Evolutionary conservation across 2,888 invertebrate species (phyloP).

Genomic region (Carterocephalus palaemon): DNA sequence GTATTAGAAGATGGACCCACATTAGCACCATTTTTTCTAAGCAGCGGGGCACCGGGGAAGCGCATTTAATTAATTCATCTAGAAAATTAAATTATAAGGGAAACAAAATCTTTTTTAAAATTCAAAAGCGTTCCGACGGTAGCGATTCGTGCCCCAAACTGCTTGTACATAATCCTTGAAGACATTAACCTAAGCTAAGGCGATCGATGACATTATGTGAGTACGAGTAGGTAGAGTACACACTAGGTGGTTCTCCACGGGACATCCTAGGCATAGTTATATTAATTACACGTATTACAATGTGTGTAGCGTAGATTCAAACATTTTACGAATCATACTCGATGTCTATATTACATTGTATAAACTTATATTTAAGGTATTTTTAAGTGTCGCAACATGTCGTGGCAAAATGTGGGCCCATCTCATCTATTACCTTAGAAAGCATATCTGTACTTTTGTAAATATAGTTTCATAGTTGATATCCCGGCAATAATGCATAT

Average conservation of each 20-base stretch:
- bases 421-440: conserved; percentile 27
- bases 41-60: no score
- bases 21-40: conserved; percentile 21
- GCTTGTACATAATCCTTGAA: no score
- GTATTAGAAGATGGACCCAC: conserved; percentile 27
- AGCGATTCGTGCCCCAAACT: no score
- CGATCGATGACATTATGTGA: no score
- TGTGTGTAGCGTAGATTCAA: conserved; percentile 11
- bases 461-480: conserved; percentile 49
- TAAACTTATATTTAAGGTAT: conserved; percentile 12
- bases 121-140: no score
- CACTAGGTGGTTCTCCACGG: no score
- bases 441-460: conserved; percentile 34
- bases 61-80: no score
- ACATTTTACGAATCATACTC: conserved; percentile 5
- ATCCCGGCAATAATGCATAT: conserved; percentile 77
- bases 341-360: conserved; percentile 8
- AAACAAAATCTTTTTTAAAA: no score
- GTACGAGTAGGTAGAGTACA: no score
- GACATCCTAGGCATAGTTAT: not conserved
- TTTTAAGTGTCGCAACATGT: not conserved
- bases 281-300: not conserved
- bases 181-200: no score
- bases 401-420: conserved; percentile 20
- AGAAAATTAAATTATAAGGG: no score